Percentiles rank a stretch among this genome's conserved stretches.
Conservation (phyloP, 2,113 vertebrate genomes). For the Nothoprocta pentlandii region DNA sequence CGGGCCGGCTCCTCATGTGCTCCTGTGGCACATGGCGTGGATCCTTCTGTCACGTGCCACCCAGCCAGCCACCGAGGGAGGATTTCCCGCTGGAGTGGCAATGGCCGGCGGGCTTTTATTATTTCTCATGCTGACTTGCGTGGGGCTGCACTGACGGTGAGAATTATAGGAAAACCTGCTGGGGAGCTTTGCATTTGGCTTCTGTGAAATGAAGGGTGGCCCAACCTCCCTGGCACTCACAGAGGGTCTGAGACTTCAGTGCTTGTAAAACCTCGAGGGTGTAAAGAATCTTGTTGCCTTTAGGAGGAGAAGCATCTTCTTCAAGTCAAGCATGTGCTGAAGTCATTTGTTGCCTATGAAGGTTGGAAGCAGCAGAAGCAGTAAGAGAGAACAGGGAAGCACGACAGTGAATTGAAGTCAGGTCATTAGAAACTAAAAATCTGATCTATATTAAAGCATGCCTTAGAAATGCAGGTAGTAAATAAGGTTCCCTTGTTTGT, state of each 20-base stretch:
- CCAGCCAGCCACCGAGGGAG: not conserved
- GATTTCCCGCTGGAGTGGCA: not conserved
- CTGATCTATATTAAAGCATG: not conserved
- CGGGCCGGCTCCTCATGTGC: constrained; percentile 24
- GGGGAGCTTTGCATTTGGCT: not conserved
- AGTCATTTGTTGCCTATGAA: not conserved
- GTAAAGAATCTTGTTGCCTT: not conserved
- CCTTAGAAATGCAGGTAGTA: not conserved
- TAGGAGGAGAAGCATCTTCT: not conserved
- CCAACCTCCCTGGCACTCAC: not conserved
- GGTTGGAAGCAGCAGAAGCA: not conserved
- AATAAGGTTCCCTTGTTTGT: not conserved
- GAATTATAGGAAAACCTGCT: not conserved
- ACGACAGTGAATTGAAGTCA: not conserved
- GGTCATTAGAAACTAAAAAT: not conserved
- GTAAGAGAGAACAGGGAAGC: not conserved
- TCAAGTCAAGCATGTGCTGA: not conserved
- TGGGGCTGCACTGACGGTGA: not conserved
- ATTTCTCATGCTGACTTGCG: not conserved
- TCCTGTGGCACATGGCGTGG: not conserved
- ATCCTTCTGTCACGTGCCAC: not conserved
- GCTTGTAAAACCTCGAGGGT: not conserved
- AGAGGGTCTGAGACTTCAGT: not conserved
- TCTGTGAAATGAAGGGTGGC: not conserved
- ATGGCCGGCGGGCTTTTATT: not conserved